Conservation (phyloP, 1,140 invertebrate genomes). For the Linepithema humile region DNA sequence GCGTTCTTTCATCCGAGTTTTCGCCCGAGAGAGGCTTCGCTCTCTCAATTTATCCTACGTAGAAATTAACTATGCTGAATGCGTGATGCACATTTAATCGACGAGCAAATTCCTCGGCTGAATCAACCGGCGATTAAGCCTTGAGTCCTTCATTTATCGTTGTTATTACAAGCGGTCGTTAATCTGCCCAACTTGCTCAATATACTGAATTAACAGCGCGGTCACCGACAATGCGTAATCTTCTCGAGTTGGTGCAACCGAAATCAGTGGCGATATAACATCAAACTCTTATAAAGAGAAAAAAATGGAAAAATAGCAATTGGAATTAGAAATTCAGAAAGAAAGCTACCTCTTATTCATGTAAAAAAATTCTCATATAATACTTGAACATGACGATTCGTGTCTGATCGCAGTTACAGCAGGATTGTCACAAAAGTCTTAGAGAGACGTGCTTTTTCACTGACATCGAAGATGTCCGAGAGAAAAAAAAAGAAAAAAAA, state of each 20-base stretch:
- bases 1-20: not conserved
- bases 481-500: not conserved
- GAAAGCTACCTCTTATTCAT: not conserved
- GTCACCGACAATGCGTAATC: conserved; percentile 25
- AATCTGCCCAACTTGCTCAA: conserved; percentile 27
- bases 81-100: conserved; percentile 28
- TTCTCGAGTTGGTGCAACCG: conserved; percentile 3
- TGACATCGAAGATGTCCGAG: too few relatives aligned
- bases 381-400: too few relatives aligned
- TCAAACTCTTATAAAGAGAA: not conserved
- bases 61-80: not conserved
- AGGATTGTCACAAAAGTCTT: too few relatives aligned
- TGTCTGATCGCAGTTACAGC: too few relatives aligned
- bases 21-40: not conserved
- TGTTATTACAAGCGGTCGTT: conserved; percentile 51
- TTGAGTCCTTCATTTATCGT: conserved; percentile 45
- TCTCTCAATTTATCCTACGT: not conserved
- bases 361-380: too few relatives aligned
- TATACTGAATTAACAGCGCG: conserved; percentile 28
- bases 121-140: conserved; percentile 31
- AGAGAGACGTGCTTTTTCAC: too few relatives aligned
- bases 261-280: not conserved
- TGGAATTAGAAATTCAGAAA: not conserved
- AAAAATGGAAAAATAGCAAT: too few relatives aligned
- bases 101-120: conserved; percentile 28